Percentiles rank a stretch among this genome's conserved stretches.
These are phyloP conservation scores for Phortica variegata DNA, from an alignment of 1,140 invertebrate genomes.

Conservation along the genomic window DNA sequence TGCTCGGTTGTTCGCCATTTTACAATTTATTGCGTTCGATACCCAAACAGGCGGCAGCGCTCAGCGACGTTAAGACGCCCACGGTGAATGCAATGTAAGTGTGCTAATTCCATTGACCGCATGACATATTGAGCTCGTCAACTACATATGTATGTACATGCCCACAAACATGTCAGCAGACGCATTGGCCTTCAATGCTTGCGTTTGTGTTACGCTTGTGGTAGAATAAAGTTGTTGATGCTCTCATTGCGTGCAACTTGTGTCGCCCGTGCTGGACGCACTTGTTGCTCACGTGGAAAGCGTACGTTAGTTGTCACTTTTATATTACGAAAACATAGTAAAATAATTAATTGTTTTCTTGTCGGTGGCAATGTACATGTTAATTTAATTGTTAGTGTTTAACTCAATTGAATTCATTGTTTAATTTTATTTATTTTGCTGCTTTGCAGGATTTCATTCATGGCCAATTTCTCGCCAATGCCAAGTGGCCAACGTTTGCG, in stretches of 20 bases:
- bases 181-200: slow-evolving; percentile 26
- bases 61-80: slow-evolving; percentile 73
- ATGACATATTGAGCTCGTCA: not conserved
- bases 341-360: not conserved
- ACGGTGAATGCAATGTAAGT: slow-evolving; percentile 80
- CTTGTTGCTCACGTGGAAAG: slow-evolving; percentile 11
- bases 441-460: slow-evolving; percentile 60
- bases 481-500: slow-evolving; percentile 60
- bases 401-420: too few relatives aligned
- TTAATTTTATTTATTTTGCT: not conserved
- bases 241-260: slow-evolving; percentile 8
- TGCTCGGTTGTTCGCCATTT: slow-evolving; percentile 90
- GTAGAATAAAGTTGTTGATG: slow-evolving; percentile 32
- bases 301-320: too few relatives aligned
- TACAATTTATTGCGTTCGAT: slow-evolving; percentile 83
- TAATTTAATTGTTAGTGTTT: too few relatives aligned
- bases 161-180: slow-evolving; percentile 53
- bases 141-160: not conserved
- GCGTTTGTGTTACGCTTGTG: slow-evolving; percentile 50
- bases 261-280: slow-evolving; percentile 30
- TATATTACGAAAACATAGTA: not conserved
- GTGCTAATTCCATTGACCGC: not conserved
- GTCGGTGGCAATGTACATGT: not conserved
- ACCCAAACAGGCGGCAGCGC: slow-evolving; percentile 61
- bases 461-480: slow-evolving; percentile 69